A percentile compares a stretch with the other conserved stretches of the same genome.
Evolutionary conservation across 2,113 vertebrate genomes (phyloP).

Genomic region (Albula glossodonta): DNA sequence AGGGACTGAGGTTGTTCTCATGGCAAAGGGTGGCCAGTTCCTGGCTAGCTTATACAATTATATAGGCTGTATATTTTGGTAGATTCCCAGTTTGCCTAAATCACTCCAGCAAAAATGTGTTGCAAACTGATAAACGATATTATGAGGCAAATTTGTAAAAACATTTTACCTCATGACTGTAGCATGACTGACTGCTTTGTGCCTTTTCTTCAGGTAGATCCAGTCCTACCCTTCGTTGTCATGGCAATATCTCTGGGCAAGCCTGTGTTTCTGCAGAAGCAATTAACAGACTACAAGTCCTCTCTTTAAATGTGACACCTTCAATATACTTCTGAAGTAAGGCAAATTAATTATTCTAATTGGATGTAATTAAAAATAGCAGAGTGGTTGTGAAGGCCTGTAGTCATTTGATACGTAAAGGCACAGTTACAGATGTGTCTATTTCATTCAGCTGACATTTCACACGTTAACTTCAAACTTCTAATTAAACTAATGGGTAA

Average conservation of each 20-base stretch:
- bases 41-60: no score
- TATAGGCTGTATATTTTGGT: no score
- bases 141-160: background rate
- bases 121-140: no score
- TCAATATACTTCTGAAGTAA: slow-evolving; percentile 65
- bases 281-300: slow-evolving; percentile 64
- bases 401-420: background rate
- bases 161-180: slow-evolving; percentile 49
- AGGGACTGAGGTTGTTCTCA: no score
- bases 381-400: slow-evolving; percentile 54
- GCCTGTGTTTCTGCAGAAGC: slow-evolving; percentile 67
- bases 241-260: slow-evolving; percentile 70
- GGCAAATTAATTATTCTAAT: slow-evolving; percentile 70
- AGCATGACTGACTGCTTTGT: slow-evolving; percentile 58
- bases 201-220: slow-evolving; percentile 73
- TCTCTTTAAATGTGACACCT: background rate
- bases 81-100: no score
- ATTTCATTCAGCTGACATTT: background rate
- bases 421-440: slow-evolving; percentile 1
- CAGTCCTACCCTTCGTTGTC: slow-evolving; percentile 61
- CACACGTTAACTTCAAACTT: background rate
- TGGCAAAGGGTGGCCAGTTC: no score
- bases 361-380: slow-evolving; percentile 67
- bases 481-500: slow-evolving; percentile 18
- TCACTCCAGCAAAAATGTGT: no score